Base-by-base conservation (phyloP, 2,113 vertebrate genomes). In the Myotis brandtii region DNA sequence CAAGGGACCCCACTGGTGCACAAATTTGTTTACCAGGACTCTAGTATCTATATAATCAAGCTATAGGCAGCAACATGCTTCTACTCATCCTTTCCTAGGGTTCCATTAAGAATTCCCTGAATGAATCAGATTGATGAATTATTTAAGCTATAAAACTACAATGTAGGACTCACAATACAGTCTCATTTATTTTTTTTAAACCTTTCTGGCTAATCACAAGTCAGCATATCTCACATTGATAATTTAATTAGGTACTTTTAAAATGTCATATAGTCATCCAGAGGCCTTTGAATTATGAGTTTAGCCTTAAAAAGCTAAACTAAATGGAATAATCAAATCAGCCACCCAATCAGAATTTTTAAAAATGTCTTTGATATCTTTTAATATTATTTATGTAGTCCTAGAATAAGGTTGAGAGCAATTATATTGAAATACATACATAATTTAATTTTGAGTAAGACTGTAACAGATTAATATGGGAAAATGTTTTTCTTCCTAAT, bases 201-300 rank as follows among this genome's bases (percentile, higher is more conserved):
- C 50, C 14, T 46, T 7, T 18, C 18, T 87, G 32, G 54, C 72
- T 77, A 56, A 48, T 83, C 34, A 20, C 32, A 70, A 64, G 48
- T 83, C 27, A 86, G 37, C 27, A 32, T 92, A 70, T 18, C 4
- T 43, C 21, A 86, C 1, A 50, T 1, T 85, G n/a, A 76, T 86
- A 64, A 52, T 89, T 69, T 84, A 96, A 69, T 70, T 88, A 72
- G 11, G 10, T 91, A 37, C 21, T 85, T 94, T 95, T 67, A 54
- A 72, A 93, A 66, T 77, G 59, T 90, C 66, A 30, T 32, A 14
- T 5, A 85, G 77, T 77, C 40, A 96, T 12, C 10, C 46, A 95
- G 7, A 40, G 30, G 34, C 16, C 13, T 89, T 86, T 80, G 69
- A 86, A 82, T 95, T 54, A 91, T 30, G 32, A 95, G 34, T 8